phyloP scores from a whole-genome alignment of 2,113 vertebrate species.

The Trochalopteron elliotii region DNA sequence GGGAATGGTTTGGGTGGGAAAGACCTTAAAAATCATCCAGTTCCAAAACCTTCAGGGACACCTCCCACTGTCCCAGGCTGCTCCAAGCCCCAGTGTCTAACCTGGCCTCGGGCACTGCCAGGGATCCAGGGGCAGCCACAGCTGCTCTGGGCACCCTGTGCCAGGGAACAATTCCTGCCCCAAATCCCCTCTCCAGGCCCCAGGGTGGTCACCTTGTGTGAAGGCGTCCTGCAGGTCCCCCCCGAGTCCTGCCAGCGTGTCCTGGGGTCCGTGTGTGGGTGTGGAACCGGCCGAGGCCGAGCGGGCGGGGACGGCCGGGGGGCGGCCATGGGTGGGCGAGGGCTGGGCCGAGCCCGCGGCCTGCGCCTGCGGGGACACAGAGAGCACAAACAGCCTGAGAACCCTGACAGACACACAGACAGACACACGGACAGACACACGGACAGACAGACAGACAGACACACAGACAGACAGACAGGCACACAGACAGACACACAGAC shows the following conservation, averaged over 20 bases:
- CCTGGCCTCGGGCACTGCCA: not conserved
- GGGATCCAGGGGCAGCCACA: too few relatives aligned
- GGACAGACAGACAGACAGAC: too few relatives aligned
- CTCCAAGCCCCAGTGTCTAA: not conserved
- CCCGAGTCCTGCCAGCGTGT: constrained; percentile 82
- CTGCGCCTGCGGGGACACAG: constrained; percentile 56
- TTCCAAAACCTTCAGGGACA: not conserved
- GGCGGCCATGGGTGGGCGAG: constrained; percentile 86
- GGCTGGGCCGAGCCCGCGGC: constrained; percentile 87
- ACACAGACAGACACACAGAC: too few relatives aligned
- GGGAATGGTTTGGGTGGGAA: not conserved
- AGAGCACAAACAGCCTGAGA: too few relatives aligned
- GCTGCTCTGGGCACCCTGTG: not conserved
- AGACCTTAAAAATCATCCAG: rapidly evolving
- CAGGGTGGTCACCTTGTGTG: constrained; percentile 79
- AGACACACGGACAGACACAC: too few relatives aligned
- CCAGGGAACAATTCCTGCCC: rapidly evolving
- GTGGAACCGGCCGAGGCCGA: constrained; percentile 91
- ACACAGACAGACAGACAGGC: too few relatives aligned
- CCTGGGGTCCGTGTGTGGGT: constrained; percentile 87
- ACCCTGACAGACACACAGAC: too few relatives aligned
- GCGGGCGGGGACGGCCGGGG: constrained; percentile 89
- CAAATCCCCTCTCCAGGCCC: too few relatives aligned
- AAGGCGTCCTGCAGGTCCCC: constrained; percentile 90
- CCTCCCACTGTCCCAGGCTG: rapidly evolving